A percentile compares a stretch with the other conserved stretches of the same genome.
Conservation (phyloP, 2,113 vertebrate species). For the Marcusenius ussheri region DNA sequence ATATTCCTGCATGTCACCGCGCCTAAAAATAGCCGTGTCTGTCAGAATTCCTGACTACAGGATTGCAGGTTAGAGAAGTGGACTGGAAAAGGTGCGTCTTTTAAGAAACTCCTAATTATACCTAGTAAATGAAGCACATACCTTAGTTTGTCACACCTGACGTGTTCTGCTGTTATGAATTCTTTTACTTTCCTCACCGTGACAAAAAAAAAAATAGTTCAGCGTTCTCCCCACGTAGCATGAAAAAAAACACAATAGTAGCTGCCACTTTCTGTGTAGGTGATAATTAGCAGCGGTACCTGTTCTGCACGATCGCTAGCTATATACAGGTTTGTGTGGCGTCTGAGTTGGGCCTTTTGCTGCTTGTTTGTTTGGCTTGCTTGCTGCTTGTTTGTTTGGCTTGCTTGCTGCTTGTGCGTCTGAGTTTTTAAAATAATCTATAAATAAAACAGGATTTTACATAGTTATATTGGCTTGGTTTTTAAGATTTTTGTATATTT, state of each 20-base stretch:
- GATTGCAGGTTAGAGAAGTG: background rate
- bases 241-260: background rate
- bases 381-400: background rate
- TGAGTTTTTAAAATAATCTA: background rate
- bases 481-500: too few relatives aligned
- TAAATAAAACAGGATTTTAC: too few relatives aligned
- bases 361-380: background rate
- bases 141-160: too few relatives aligned
- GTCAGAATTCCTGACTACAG: slow-evolving; percentile 32
- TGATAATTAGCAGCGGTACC: background rate
- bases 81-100: background rate
- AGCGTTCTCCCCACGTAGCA: background rate
- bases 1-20: background rate
- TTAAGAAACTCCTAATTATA: slow-evolving; percentile 30
- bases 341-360: background rate
- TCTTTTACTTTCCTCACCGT: background rate
- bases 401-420: background rate
- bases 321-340: background rate
- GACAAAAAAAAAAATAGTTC: background rate
- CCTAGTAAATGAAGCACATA: slow-evolving; percentile 10
- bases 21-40: slow-evolving; percentile 35
- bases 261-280: background rate
- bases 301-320: background rate
- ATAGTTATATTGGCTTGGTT: too few relatives aligned
- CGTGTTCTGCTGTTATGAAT: background rate